phyloP scores from a whole-genome alignment of 2,797 vertebrate species.

The Xenopus petersii region DNA sequence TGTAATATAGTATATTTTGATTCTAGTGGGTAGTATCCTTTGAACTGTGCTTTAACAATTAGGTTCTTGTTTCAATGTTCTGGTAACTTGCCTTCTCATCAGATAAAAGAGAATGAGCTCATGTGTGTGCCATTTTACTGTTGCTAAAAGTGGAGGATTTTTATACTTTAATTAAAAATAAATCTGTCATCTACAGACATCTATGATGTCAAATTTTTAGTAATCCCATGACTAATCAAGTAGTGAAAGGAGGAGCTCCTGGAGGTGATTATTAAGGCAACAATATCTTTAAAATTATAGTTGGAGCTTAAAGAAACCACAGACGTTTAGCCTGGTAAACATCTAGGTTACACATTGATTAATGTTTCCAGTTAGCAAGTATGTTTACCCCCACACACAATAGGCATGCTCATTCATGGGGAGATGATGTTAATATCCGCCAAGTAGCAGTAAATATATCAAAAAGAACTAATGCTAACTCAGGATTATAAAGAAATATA shows the following conservation, averaged over 20 bases:
- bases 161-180: slow-evolving; percentile 45
- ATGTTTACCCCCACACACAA: neutral
- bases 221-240: slow-evolving; percentile 40
- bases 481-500: slow-evolving; percentile 27
- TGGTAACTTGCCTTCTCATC: slow-evolving; percentile 45
- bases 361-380: slow-evolving; percentile 38
- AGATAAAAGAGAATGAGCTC: slow-evolving; percentile 25
- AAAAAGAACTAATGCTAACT: slow-evolving; percentile 23
- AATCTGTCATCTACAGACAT: slow-evolving; percentile 31
- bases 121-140: slow-evolving; percentile 11
- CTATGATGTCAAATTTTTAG: slow-evolving; percentile 35
- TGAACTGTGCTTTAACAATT: slow-evolving; percentile 26
- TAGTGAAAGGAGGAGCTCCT: slow-evolving; percentile 46
- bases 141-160: slow-evolving; percentile 45
- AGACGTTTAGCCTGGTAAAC: slow-evolving; percentile 35
- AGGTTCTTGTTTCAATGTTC: slow-evolving; percentile 47
- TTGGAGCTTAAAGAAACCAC: slow-evolving; percentile 41
- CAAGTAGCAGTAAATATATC: slow-evolving; percentile 28
- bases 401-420: slow-evolving; percentile 29
- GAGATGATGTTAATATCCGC: slow-evolving; percentile 13
- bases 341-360: slow-evolving; percentile 47
- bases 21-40: slow-evolving; percentile 14
- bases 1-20: slow-evolving; percentile 9
- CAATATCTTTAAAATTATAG: slow-evolving; percentile 25
- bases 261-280: slow-evolving; percentile 18